Conservation (phyloP, 2,888 invertebrate genomes). For the Cephus pulcher region DNA sequence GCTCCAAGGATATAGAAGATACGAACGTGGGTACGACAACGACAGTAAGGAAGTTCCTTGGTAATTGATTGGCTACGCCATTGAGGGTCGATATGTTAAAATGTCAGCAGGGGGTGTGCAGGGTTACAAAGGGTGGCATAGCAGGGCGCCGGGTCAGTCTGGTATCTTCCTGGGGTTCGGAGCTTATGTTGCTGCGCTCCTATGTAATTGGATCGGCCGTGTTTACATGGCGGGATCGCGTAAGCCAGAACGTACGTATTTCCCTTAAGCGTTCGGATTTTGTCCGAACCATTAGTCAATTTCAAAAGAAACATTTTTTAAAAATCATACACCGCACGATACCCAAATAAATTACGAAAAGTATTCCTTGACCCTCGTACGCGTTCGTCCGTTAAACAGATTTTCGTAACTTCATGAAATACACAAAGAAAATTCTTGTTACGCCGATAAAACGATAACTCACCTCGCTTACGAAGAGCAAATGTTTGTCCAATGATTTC, state of each 20-base stretch:
- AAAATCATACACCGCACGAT: not conserved
- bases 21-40: not conserved
- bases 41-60: not conserved
- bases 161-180: conserved; percentile 3
- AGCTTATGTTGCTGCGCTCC: conserved; percentile 2
- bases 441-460: not conserved
- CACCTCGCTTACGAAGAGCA: not conserved
- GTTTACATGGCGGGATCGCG: conserved; percentile 25
- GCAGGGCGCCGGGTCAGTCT: conserved; percentile 1
- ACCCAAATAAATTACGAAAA: not conserved
- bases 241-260: not conserved
- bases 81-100: conserved; percentile 9
- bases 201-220: conserved; percentile 31
- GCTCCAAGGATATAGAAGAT: not conserved
- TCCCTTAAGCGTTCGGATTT: not conserved
- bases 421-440: not conserved
- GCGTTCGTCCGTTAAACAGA: not conserved
- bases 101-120: conserved; percentile 5
- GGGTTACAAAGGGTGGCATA: conserved; percentile 3
- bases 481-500: not conserved
- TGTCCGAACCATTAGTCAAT: not conserved
- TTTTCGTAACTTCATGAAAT: not conserved
- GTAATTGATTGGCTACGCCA: not conserved
- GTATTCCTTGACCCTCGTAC: not conserved
- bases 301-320: not conserved